Evolutionary conservation across 2,888 invertebrate species (phyloP).

Genomic region (Caenorhabditis doughertyi): DNA sequence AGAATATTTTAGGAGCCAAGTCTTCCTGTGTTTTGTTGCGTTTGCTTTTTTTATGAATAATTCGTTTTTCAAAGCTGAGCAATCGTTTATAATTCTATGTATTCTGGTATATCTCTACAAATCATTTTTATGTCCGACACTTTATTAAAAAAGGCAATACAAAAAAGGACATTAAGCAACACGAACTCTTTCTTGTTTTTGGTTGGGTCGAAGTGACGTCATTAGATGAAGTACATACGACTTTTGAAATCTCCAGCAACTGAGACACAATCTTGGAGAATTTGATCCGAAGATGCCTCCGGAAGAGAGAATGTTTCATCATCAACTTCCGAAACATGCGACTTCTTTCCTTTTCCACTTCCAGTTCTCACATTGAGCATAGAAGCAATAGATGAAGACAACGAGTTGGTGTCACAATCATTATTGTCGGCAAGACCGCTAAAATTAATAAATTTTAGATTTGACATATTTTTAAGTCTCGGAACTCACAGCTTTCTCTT

Average conservation of each 20-base stretch:
- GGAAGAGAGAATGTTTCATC: slow-evolving; percentile 27
- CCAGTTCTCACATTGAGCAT: slow-evolving; percentile 62
- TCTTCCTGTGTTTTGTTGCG: too few species aligned
- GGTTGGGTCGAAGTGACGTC: not conserved
- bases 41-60: too few species aligned
- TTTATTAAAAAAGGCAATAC: slow-evolving; percentile 26
- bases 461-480: not conserved
- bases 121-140: slow-evolving; percentile 3
- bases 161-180: slow-evolving; percentile 26
- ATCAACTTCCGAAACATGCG: slow-evolving; percentile 19
- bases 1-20: too few species aligned
- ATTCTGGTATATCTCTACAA: too few species aligned
- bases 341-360: slow-evolving; percentile 50
- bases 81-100: too few species aligned
- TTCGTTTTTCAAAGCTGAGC: too few species aligned
- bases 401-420: slow-evolving; percentile 63
- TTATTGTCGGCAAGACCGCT: slow-evolving; percentile 58
- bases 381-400: slow-evolving; percentile 67
- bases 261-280: slow-evolving; percentile 76
- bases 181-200: not conserved
- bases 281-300: slow-evolving; percentile 65
- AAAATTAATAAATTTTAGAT: slow-evolving; percentile 9
- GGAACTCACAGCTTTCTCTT: slow-evolving; percentile 76
- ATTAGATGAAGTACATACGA: slow-evolving; percentile 77
- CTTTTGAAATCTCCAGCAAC: slow-evolving; percentile 76